Base-by-base conservation (phyloP, 35 echinoderm and acorn worm species). In the Holothuria glaberrima region DNA sequence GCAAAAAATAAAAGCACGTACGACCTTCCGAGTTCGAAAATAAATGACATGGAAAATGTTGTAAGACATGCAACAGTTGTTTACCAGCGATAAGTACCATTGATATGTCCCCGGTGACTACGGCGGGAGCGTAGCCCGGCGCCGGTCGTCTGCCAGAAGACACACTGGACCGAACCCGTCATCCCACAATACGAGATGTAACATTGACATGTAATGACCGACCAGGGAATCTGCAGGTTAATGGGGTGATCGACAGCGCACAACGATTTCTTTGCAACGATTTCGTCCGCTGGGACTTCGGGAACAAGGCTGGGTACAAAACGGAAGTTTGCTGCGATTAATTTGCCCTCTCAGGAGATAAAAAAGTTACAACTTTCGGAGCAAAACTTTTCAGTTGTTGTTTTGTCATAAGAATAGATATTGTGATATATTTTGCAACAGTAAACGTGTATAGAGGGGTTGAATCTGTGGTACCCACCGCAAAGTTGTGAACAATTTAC, bases 11-110 rank as follows among this genome's bases (percentile, higher is more conserved):
- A 78, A 78, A 78, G 74, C 74, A 78, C 74, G 41, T 48, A 48
- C 74, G 74, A 52, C 74, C 74, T 78, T 25, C 1, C 18, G 44
- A 25, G 21, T n/a, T 48, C 22, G 52, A 50, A 71, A 87, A 87
- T 87, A 87, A 87, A 87, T 87, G 85, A 50, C 85, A 87, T 30
- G 65, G 35, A 70, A 48, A 69, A 87, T 87, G 60, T 87, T 67
- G 65, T 87, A 71, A 50, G 85, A 87, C 85, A 87, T 87, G 60
- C 85, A 87, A 87, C 85, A 87, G 85, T 87, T 87, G 85, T 87
- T 87, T 87, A 87, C 85, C 85, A 68, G 35, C 85, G 85, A 36
- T 69, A 69, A 71, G 26, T 26, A 38, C 34, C 33, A 22, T 67
- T 67, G 30, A 87, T 69, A 65, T 69, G 85, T 87, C 85, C 85